Base-by-base conservation (phyloP, 2,888 invertebrate species). In the Chrysomela aeneicollis region DNA sequence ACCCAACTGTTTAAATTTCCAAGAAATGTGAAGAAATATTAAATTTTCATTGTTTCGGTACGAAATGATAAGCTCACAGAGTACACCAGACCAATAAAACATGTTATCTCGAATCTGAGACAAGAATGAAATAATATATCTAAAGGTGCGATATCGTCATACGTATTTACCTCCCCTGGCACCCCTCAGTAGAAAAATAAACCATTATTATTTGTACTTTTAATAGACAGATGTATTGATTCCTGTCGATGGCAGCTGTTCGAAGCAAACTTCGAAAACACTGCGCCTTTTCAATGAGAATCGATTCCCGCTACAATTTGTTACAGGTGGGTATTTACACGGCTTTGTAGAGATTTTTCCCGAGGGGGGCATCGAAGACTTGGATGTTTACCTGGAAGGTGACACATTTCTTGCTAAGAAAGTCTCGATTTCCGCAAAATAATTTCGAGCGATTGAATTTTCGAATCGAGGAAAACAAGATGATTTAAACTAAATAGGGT, bases 211-310 rank as follows among this genome's bases (percentile, higher is more conserved):
- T 57, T 57, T 57, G 57, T 57, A 46, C 57, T 47, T 42, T 35
- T 46, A 57, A 57, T 57, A 57, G 57, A 46, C 57, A 57, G 57
- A 57, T 57, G 57, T 57, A 57, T 57, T 57, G 57, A 57, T 57
- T 57, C 57, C 57, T 57, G 42, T 42, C 42, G n/a, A 6, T 4
- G 57, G 30, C 57, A 57, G 57, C 46, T 57, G 57, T 17, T n/a
- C 47, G 21, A 57, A 46, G 57, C 46, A 57, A 57, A 57, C 57
- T 57, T 22, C 26, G 57, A 46, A 46, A 47, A 57, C 57, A 57
- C 12, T 46, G 57, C 46, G 46, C 46, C 57, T 30, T 53, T 57
- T 57, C 57, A 57, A 10, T 57, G n/a, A 22, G 57, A 57, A 37
- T 57, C 57, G 57, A 57, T 57, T 57, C 57, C 37, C 21, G 30